phyloP scores from a whole-genome alignment of 2,113 vertebrate genomes.

The Silurus meridionalis region DNA sequence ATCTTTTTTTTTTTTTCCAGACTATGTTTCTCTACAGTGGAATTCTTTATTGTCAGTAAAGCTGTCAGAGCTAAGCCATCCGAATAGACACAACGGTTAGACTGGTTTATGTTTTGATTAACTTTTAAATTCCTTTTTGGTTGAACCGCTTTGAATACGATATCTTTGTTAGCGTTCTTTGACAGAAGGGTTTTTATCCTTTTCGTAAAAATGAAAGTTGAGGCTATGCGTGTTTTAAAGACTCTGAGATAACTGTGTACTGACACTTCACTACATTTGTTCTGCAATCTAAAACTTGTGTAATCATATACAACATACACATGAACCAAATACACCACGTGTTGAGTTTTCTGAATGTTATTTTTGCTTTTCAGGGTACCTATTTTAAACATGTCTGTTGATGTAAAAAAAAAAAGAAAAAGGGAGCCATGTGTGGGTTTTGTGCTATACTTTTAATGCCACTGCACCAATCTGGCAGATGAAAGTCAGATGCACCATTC shows the following conservation, averaged over 20 bases:
- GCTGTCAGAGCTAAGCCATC: slow-evolving; percentile 52
- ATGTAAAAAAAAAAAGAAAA: slow-evolving; percentile 23
- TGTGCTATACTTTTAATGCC: slow-evolving; percentile 8
- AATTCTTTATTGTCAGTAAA: slow-evolving; percentile 43
- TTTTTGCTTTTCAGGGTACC: slow-evolving; percentile 23
- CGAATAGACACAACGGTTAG: slow-evolving; percentile 31
- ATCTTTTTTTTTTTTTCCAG: slow-evolving; percentile 5
- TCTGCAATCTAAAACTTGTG: slow-evolving; percentile 51
- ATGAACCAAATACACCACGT: slow-evolving; percentile 12
- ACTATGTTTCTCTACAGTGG: slow-evolving; percentile 33
- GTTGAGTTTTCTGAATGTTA: slow-evolving; percentile 12
- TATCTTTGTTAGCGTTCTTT: slow-evolving; percentile 61
- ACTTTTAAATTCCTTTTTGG: slow-evolving; percentile 60
- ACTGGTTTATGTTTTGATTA: slow-evolving; percentile 53
- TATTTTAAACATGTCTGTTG: slow-evolving; percentile 26
- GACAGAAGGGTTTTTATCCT: slow-evolving; percentile 57
- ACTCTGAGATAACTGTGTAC: slow-evolving; percentile 63
- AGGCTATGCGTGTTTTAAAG: slow-evolving; percentile 45
- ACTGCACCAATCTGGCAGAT: slow-evolving; percentile 23
- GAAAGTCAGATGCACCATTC: slow-evolving; percentile 55
- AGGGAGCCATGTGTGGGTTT: slow-evolving; percentile 11
- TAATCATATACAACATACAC: slow-evolving; percentile 51
- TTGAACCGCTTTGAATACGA: slow-evolving; percentile 63
- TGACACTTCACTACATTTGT: slow-evolving; percentile 63
- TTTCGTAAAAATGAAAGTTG: slow-evolving; percentile 36